Conservation (phyloP, 2,888 invertebrate genomes). For the Cacoxenus indagator region DNA sequence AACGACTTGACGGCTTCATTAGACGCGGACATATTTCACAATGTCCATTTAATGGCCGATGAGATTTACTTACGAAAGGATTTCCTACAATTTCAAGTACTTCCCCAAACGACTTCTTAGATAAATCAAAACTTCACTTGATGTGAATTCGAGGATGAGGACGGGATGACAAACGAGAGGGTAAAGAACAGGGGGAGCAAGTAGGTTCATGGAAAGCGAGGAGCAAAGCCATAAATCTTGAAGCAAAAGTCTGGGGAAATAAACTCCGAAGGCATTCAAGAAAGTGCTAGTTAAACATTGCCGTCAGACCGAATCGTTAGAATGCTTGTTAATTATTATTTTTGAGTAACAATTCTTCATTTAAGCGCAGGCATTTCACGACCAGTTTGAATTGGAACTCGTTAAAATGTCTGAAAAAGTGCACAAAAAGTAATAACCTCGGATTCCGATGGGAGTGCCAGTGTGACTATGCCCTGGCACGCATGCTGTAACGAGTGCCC, state of each 20-base stretch:
- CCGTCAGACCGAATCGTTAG: constrained; percentile 42
- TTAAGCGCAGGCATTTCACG: constrained; percentile 38
- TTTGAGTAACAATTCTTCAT: constrained; percentile 50
- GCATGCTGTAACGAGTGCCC: no score
- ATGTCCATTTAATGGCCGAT: constrained; percentile 44
- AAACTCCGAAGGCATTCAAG: constrained; percentile 44
- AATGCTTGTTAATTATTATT: constrained; percentile 61
- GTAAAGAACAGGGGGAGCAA: not conserved
- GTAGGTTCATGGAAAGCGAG: not conserved
- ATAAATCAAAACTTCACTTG: constrained; percentile 41
- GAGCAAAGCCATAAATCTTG: not conserved
- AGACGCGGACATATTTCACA: constrained; percentile 55
- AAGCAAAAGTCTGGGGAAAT: constrained; percentile 39
- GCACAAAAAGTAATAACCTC: constrained; percentile 27
- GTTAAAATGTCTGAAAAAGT: constrained; percentile 51
- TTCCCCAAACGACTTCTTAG: constrained; percentile 42
- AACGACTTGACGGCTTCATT: constrained; percentile 61
- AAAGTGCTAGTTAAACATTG: constrained; percentile 46
- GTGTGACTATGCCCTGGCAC: no score
- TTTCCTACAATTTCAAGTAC: constrained; percentile 52
- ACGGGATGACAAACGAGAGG: not conserved
- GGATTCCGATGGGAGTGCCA: not conserved
- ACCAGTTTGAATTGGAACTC: constrained; percentile 59
- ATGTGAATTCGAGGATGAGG: not conserved
- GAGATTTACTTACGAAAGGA: constrained; percentile 57